Evolutionary conservation across 2,113 vertebrate species (phyloP), one percentile per base, ranked within the genome.

Genomic region (Collichthys lucidus): DNA sequence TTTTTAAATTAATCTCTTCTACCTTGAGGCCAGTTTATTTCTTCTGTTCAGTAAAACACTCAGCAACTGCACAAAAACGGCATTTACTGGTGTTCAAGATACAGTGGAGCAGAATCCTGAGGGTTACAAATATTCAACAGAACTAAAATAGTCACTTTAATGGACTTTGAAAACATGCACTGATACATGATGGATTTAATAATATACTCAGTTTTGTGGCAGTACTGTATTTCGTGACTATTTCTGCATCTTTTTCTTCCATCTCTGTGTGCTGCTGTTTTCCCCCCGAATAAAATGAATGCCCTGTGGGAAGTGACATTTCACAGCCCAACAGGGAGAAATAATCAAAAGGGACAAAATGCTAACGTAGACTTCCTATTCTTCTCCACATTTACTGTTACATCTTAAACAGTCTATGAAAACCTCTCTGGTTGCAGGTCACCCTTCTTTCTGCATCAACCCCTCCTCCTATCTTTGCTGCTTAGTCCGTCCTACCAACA

Each of bases 281-380:
- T 26, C 3, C 19, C 19, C 31, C 14, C 11, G 16, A 72, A 22
- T 57, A 73, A 77, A 78, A 82, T 1, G 22, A 17, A 59, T 66
- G 26, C 68, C 85, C 83, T 74, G 46, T 24, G 2, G 75, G 68
- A 83, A 35, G 52, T 83, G 86, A 77, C 84, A 90, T 87, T 86
- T 87, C 80, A 79, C 67, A 64, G 62, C 15, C 70, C 63, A 56
- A 83, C 24, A 61, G 69, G 42, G 19, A 63, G 11, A 84, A 71
- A 82, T 40, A 72, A 87, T 77, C 63, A 85, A 59, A 73, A 83
- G 60, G 66, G 62, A 89, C 83, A 86, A 77, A 85, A 86, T 59
- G 67, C 49, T 35, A 75, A 82, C 71, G 67, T n/a, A 68, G 2
- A 55, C 29, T 24, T 76, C 44, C 52, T 79, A 60, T 29, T 26